Evolutionary conservation across 2,797 vertebrate genomes (phyloP).

Genomic region (Pseudochromis fuscus): DNA sequence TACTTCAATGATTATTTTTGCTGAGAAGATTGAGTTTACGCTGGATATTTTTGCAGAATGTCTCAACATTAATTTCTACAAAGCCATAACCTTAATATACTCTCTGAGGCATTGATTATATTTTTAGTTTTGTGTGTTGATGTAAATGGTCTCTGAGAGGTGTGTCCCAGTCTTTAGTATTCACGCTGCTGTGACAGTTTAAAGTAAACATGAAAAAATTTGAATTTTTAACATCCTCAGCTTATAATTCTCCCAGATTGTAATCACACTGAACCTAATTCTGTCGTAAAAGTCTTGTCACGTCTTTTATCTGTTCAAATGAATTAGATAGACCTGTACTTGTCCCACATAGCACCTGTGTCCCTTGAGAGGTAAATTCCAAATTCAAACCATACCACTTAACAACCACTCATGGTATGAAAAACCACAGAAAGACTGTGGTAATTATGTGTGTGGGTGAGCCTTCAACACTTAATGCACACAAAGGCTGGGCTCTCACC

Average conservation of each 20-base stretch:
- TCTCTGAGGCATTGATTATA: neutral
- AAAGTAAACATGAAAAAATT: neutral
- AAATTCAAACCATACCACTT: conserved; percentile 56
- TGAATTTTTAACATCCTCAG: no score
- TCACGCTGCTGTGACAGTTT: no score
- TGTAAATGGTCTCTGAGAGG: no score
- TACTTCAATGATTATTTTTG: neutral
- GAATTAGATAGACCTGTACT: conserved; percentile 17
- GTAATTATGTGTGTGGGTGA: conserved; percentile 78
- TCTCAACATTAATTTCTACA: neutral
- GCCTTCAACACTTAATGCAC: conserved; percentile 64
- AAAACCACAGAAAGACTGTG: conserved; percentile 59
- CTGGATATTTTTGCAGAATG: neutral
- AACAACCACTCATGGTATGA: conserved; percentile 45
- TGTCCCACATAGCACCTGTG: conserved; percentile 14
- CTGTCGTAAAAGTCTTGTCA: conserved; percentile 15
- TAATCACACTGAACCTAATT: no score
- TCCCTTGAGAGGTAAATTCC: conserved; percentile 49
- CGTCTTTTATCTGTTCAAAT: conserved; percentile 19
- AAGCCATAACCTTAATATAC: neutral
- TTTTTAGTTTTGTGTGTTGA: neutral
- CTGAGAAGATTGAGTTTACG: neutral
- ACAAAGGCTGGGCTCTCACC: conserved; percentile 50
- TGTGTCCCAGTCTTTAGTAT: no score
- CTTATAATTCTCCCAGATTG: no score